phyloP scores from a whole-genome alignment of 2,113 vertebrate species.

The Redunca redunca region DNA sequence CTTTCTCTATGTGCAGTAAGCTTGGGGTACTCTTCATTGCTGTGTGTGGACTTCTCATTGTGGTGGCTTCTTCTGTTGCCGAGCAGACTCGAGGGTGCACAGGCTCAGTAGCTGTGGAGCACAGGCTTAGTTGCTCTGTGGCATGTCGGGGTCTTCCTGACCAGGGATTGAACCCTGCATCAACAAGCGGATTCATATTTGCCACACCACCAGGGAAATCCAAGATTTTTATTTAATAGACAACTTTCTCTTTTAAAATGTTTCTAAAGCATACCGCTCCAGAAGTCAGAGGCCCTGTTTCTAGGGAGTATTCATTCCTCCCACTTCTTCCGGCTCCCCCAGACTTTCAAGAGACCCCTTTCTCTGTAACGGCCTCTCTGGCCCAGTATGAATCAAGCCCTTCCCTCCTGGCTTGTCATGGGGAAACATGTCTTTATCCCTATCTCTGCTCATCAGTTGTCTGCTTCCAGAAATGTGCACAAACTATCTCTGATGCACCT shows the following conservation, averaged over 20 bases:
- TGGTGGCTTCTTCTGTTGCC: background rate
- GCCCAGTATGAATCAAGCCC: background rate
- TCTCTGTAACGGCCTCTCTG: background rate
- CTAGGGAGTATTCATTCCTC: background rate
- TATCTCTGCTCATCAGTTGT: background rate
- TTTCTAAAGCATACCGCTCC: background rate
- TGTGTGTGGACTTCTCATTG: background rate
- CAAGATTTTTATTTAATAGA: background rate
- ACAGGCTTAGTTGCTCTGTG: background rate
- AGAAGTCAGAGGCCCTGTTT: background rate
- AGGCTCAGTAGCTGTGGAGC: background rate
- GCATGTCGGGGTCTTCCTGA: background rate
- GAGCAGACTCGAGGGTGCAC: background rate
- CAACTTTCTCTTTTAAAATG: background rate
- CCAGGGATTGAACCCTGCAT: background rate
- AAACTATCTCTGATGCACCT: background rate
- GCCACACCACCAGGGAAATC: background rate
- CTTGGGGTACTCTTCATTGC: background rate
- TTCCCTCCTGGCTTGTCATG: background rate
- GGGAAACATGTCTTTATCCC: background rate
- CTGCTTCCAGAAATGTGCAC: slow-evolving; percentile 7
- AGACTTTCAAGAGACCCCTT: background rate
- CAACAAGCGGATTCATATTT: background rate
- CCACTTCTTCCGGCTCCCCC: rapidly evolving
- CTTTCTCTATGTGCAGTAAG: background rate